phyloP scores from a whole-genome alignment of 2,888 invertebrate species.

The Erebia aethiops region DNA sequence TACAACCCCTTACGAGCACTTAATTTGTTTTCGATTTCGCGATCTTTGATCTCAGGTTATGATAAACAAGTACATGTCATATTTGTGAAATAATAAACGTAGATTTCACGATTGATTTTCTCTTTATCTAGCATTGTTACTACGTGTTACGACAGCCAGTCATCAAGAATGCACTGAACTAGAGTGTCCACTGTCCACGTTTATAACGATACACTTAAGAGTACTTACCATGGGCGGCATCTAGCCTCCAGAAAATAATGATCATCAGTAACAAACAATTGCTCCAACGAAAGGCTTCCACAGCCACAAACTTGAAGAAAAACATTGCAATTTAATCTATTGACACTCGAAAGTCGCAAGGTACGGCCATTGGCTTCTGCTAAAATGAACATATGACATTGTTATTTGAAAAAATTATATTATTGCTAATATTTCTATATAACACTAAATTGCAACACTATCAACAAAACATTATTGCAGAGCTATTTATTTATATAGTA shows the following conservation, averaged over 20 bases:
- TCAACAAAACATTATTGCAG: slow-evolving; percentile 4
- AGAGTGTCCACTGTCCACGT: background rate
- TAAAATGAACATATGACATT: slow-evolving; percentile 60
- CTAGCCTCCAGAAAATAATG: slow-evolving; percentile 56
- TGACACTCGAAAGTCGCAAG: slow-evolving; percentile 54
- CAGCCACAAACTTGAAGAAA: slow-evolving; percentile 59
- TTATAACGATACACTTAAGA: background rate
- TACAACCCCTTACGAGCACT: slow-evolving; percentile 4
- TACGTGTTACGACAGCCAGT: background rate
- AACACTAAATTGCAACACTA: background rate
- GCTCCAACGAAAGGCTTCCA: slow-evolving; percentile 62
- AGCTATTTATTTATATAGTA: background rate
- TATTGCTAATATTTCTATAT: background rate
- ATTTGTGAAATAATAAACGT: slow-evolving; percentile 1
- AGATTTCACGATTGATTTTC: background rate
- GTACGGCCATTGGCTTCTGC: slow-evolving; percentile 67
- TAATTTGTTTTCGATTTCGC: slow-evolving; percentile 11
- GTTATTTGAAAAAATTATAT: slow-evolving; percentile 42
- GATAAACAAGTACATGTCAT: slow-evolving; percentile 1
- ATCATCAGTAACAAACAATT: slow-evolving; percentile 67
- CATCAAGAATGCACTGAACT: background rate
- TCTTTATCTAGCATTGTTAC: background rate
- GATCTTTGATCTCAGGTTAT: slow-evolving; percentile 20
- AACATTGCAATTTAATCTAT: slow-evolving; percentile 66
- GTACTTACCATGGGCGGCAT: slow-evolving; percentile 65